phyloP scores from a whole-genome alignment of 2,113 vertebrate genomes.

The Cisticola juncidis region DNA sequence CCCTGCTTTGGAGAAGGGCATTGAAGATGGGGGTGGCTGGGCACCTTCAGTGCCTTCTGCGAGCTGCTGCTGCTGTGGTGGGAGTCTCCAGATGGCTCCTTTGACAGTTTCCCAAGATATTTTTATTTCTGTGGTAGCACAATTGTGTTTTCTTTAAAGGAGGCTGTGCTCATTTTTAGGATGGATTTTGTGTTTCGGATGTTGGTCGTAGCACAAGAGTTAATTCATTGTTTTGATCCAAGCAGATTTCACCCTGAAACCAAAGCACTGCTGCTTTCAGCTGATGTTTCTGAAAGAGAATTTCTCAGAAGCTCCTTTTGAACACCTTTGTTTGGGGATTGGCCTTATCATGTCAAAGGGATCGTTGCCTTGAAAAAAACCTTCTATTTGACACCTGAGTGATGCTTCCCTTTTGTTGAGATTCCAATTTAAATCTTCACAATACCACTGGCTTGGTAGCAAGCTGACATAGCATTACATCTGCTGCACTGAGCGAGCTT shows the following conservation, averaged over 20 bases:
- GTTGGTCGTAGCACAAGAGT: not conserved
- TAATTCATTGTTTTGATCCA: not conserved
- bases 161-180: not conserved
- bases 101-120: constrained; percentile 2
- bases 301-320: not conserved
- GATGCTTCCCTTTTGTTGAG: not conserved
- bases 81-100: constrained; percentile 55
- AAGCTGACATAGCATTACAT: rapidly evolving
- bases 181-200: not conserved
- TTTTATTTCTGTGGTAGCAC: constrained; percentile 16
- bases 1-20: not conserved
- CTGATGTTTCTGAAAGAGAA: not conserved
- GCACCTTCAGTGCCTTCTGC: not conserved
- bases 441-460: rapidly evolving
- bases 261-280: not conserved
- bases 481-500: not conserved
- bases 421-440: not conserved
- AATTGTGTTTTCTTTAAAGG: not conserved
- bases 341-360: not conserved
- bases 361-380: not conserved
- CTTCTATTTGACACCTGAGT: not conserved
- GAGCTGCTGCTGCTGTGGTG: not conserved
- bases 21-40: not conserved
- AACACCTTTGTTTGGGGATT: not conserved
- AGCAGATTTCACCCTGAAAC: not conserved